Conservation (phyloP, 1,140 invertebrate genomes). For the Lasioglossum baleicum region DNA sequence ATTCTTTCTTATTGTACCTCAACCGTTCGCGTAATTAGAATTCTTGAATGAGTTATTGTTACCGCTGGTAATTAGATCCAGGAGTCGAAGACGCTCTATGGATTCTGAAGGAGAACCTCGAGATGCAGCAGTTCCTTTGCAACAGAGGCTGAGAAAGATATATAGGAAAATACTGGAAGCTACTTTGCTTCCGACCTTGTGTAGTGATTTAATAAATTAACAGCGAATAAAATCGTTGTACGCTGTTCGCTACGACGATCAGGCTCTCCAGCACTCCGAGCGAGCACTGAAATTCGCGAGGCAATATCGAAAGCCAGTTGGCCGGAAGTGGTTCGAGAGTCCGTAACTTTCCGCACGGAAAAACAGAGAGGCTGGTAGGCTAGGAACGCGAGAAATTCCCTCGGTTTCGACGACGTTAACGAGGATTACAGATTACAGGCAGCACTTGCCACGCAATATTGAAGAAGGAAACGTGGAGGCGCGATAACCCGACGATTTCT, state of each 20-base stretch:
- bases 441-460: conserved; percentile 21
- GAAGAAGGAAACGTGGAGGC: neutral
- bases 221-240: too few species aligned
- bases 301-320: conserved; percentile 20
- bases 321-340: conserved; percentile 10
- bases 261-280: neutral
- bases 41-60: too few species aligned
- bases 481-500: neutral
- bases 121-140: too few species aligned
- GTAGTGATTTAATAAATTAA: too few species aligned
- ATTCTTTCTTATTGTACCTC: neutral
- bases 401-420: conserved; percentile 25
- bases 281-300: neutral
- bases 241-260: neutral
- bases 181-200: too few species aligned
- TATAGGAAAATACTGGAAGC: too few species aligned
- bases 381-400: neutral
- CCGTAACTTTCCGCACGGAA: conserved; percentile 7
- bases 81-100: too few species aligned
- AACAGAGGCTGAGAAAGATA: too few species aligned
- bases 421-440: conserved; percentile 23
- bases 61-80: too few species aligned
- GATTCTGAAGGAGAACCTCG: too few species aligned
- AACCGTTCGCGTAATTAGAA: too few species aligned
- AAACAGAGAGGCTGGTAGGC: conserved; percentile 15